These are phyloP conservation scores for Lochmaea crataegi DNA, from an alignment of 2,888 invertebrate species.

Conservation along the genomic window DNA sequence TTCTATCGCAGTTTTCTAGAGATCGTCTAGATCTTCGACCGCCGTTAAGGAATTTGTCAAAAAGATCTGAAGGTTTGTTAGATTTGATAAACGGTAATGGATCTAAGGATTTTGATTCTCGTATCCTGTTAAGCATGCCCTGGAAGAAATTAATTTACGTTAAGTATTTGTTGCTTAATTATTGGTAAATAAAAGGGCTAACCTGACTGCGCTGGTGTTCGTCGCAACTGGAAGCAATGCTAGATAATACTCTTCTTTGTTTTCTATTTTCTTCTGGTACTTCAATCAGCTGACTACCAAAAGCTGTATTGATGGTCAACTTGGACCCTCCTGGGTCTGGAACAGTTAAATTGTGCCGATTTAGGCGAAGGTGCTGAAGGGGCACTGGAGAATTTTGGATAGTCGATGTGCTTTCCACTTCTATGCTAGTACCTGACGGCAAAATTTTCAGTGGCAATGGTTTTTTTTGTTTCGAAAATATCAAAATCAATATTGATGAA, in stretches of 20 bases:
- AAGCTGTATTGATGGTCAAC: constrained; percentile 65
- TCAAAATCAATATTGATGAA: too few relatives aligned
- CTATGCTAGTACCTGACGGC: constrained; percentile 65
- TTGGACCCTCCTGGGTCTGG: constrained; percentile 68
- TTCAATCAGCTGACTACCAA: constrained; percentile 61
- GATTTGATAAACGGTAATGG: constrained; percentile 67
- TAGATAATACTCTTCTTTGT: constrained; percentile 70
- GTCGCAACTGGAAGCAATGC: constrained; percentile 75
- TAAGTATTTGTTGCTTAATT: not conserved
- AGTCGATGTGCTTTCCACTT: constrained; percentile 69
- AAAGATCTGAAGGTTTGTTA: constrained; percentile 44
- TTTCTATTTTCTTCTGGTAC: constrained; percentile 49
- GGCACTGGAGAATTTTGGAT: constrained; percentile 69
- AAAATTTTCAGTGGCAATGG: constrained; percentile 44
- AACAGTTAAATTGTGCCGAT: constrained; percentile 66
- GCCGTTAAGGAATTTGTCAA: constrained; percentile 47
- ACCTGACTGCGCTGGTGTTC: constrained; percentile 64
- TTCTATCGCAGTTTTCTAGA: constrained; percentile 68
- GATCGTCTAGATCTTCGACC: constrained; percentile 61
- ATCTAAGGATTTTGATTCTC: constrained; percentile 76
- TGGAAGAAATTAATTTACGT: not conserved
- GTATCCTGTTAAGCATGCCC: constrained; percentile 62
- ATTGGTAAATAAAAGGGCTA: not conserved
- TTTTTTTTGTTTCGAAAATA: constrained; percentile 11
- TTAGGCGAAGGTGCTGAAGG: constrained; percentile 60